Conservation (phyloP, 2,113 vertebrate genomes). For the Salminus brasiliensis region DNA sequence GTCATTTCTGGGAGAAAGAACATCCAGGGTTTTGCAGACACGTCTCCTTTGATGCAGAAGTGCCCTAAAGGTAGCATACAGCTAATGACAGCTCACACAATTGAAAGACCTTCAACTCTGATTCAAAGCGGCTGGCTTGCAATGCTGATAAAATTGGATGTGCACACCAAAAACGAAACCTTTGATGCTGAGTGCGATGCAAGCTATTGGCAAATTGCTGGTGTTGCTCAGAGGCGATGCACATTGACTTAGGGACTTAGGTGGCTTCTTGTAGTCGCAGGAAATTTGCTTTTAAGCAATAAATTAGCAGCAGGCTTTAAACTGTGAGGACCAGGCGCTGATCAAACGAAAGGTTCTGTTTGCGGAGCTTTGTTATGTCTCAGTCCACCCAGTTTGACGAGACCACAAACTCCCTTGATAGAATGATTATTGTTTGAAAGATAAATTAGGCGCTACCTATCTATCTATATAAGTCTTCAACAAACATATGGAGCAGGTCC, state of each 20-base stretch:
- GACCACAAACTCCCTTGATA: constrained; percentile 1
- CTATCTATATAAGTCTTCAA: constrained; percentile 5
- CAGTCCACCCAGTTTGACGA: constrained; percentile 8
- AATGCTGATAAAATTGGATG: not conserved
- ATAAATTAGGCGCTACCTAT: constrained; percentile 2
- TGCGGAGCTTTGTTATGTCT: constrained; percentile 8
- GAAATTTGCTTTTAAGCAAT: constrained; percentile 36
- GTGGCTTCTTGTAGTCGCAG: not conserved
- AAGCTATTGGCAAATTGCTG: not conserved
- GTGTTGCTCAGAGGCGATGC: not conserved
- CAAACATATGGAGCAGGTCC: constrained; percentile 7
- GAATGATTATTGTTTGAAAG: constrained; percentile 30
- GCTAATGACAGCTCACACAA: not conserved
- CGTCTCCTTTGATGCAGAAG: not conserved
- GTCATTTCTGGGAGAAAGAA: not conserved
- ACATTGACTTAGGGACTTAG: constrained; percentile 15
- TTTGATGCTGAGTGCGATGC: not conserved
- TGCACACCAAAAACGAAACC: not conserved
- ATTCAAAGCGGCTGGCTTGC: not conserved
- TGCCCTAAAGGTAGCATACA: not conserved
- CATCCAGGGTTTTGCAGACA: not conserved
- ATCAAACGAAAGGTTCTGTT: constrained; percentile 21
- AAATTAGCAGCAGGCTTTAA: constrained; percentile 1
- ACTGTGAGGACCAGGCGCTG: not conserved
- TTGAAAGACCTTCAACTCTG: not conserved